Base-by-base conservation (phyloP, 2,113 vertebrate species). In the Uropsilus gracilis region DNA sequence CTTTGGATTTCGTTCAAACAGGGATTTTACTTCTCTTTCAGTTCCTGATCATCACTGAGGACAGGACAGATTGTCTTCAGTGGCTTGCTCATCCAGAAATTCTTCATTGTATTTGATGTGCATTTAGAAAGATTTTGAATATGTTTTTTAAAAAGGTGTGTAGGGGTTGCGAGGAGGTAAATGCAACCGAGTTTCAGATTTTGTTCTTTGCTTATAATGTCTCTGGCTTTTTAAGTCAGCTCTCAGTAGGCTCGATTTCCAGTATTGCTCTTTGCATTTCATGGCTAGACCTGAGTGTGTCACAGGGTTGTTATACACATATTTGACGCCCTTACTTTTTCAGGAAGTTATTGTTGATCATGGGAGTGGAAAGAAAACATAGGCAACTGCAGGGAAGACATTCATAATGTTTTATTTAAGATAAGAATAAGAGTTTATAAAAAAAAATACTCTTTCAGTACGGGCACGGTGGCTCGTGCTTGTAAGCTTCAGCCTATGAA, bases 341-440 rank as follows among this genome's bases (percentile, higher is more conserved):
- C 89, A 73, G 17, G 30, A 69, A 34, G 4, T 63, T 83, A 44
- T 22, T 97, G 96, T 94, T 96, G 95, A 94, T 97, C 0, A 86
- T 95, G 95, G 95, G 95, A 95, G n/a, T 87, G 14, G 72, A 94
- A 95, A 98, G 95, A 97, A 97, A 97, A 93, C 69, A 30, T 95
- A 96, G 95, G 93, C 77, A 93, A 72, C 80, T 92, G 32, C 94
- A 92, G 69, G 94, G 44, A 91, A 92, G 42, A 93, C 89, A 82
- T 88, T 95, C 95, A 64, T 83, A 85, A 55, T 83, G 8, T 64
- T 75, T 73, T 59, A 61, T 57, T 76, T 83, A 59, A 22, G 68
- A 59, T 82, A 59, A 89, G 64, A 82, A 28, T 48, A 73, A 83
- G 97, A 89, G 20, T 69, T 69, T 66, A 28, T 32, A 66, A 66